Evolutionary conservation across 2,888 invertebrate species (phyloP).

Genomic region (Horisme vitalbata): DNA sequence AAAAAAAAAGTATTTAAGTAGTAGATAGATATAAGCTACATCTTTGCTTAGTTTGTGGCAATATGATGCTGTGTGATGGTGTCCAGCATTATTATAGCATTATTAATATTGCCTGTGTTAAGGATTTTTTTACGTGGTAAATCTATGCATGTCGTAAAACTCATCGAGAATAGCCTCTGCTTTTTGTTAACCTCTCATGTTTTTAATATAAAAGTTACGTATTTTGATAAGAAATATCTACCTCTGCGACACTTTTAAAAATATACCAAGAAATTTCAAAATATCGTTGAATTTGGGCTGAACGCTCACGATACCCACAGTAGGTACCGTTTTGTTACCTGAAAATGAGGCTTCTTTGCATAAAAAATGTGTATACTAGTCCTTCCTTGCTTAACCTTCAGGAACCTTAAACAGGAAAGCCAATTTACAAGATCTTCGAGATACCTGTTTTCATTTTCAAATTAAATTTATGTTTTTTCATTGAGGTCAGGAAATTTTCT

Average conservation of each 20-base stretch:
- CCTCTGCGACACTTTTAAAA: conserved; percentile 6
- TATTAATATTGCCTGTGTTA: too few species aligned
- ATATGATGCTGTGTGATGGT: too few species aligned
- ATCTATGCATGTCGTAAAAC: too few species aligned
- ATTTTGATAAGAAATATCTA: too few species aligned
- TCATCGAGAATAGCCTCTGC: too few species aligned
- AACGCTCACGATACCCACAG: conserved; percentile 8
- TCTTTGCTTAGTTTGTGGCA: too few species aligned
- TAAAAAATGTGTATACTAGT: conserved; percentile 17
- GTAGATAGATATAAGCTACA: too few species aligned
- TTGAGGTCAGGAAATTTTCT: conserved; percentile 4
- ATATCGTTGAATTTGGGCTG: conserved; percentile 9
- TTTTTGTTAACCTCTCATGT: too few species aligned
- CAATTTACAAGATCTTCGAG: conserved; percentile 23
- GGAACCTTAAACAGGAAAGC: conserved; percentile 8
- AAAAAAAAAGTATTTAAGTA: too few species aligned
- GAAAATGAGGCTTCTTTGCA: conserved; percentile 17
- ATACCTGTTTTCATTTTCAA: conserved; percentile 15
- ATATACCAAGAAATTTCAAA: conserved; percentile 1
- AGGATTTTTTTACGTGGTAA: too few species aligned
- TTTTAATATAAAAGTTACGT: too few species aligned
- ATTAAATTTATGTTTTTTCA: conserved; percentile 17
- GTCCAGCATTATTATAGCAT: too few species aligned
- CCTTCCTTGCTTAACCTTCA: conserved; percentile 13
- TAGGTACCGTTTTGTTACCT: conserved; percentile 10